Evolutionary conservation across 2,113 vertebrate species (phyloP), one percentile per base, ranked within the genome.

Genomic region (Prionailurus viverrinus): DNA sequence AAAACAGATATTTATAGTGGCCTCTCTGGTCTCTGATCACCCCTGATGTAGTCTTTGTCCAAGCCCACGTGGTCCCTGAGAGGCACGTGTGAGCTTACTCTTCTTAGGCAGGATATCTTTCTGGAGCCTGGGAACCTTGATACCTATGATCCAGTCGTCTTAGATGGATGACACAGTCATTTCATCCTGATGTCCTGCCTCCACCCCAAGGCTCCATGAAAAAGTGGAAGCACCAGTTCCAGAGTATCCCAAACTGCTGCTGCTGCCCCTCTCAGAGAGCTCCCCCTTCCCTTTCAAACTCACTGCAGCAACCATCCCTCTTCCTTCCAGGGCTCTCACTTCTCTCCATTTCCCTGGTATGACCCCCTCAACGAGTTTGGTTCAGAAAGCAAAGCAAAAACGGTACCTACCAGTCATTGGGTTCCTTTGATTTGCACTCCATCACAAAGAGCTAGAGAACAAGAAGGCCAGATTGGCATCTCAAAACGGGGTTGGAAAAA

Each of bases 361-460:
- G 91, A 81, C 3, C 1, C 3, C 2, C 14, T 76, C 10, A 94
- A 92, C 18, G 65, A 78, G 36, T 63, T 76, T 3, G 84, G 33
- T 4, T 73, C 39, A 96, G n/a, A 92, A 96, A 94, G 74, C 29
- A 84, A 74, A 63, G 16, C 16, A 76, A 12, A 58, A 63, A 84
- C 91, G 1, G 18, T 81, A 85, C 13, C 16, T 81, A 85, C 13
- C 16, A 83, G 19, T 51, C 63, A 6, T 51, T 68, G 18, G 6
- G 12, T 80, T 83, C 80, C 16, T 76, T 87, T 81, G 33, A 93
- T 88, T 90, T 91, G 90, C 8, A 95, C 3, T 73, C 19, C 11
- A 76, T 69, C 29, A 74, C 3, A 74, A 91, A 45, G 1, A 2
- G 1, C 10, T 58, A 0, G 8, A 89, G 39, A 71, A 48, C 36